Evolutionary conservation across 2,113 vertebrate species (phyloP).

Genomic region (Rhinoptilus africanus): DNA sequence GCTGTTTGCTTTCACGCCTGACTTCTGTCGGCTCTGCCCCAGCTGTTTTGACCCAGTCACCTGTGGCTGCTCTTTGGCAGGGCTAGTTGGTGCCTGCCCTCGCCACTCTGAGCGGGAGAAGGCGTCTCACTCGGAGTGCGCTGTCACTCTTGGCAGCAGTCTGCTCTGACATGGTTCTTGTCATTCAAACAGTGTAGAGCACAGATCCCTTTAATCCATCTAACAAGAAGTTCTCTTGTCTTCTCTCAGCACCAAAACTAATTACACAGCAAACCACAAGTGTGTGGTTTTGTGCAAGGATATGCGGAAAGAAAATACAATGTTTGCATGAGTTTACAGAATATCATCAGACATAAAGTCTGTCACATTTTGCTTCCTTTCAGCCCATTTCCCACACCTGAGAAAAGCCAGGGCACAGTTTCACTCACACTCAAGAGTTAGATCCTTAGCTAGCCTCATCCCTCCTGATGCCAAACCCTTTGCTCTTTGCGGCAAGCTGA

Average conservation of each 20-base stretch:
- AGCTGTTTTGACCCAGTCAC: conserved; percentile 56
- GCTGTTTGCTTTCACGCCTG: conserved; percentile 60
- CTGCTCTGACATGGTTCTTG: conserved; percentile 59
- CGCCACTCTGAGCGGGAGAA: not conserved
- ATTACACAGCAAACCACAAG: conserved; percentile 48
- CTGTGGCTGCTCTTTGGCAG: conserved; percentile 76
- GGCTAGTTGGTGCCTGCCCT: conserved; percentile 73
- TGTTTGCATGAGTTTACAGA: not conserved
- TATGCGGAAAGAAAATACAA: not conserved
- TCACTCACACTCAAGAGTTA: not conserved
- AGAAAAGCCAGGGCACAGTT: not conserved
- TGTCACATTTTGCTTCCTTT: not conserved
- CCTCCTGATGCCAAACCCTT: not conserved
- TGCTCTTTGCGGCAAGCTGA: not conserved
- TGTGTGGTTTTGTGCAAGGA: conserved; percentile 11
- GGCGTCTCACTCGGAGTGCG: not conserved
- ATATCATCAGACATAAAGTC: not conserved
- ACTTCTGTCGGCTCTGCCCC: conserved; percentile 60
- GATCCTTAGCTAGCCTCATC: not conserved
- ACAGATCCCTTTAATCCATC: conserved; percentile 48
- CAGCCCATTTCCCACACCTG: not conserved
- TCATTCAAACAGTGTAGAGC: conserved; percentile 36
- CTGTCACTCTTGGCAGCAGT: conserved; percentile 41
- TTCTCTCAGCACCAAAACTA: conserved; percentile 43
- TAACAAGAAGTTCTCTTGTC: conserved; percentile 52